These are phyloP conservation scores for Chloroceryle inda DNA, from an alignment of 2,797 vertebrate species.

Conservation along the genomic window DNA sequence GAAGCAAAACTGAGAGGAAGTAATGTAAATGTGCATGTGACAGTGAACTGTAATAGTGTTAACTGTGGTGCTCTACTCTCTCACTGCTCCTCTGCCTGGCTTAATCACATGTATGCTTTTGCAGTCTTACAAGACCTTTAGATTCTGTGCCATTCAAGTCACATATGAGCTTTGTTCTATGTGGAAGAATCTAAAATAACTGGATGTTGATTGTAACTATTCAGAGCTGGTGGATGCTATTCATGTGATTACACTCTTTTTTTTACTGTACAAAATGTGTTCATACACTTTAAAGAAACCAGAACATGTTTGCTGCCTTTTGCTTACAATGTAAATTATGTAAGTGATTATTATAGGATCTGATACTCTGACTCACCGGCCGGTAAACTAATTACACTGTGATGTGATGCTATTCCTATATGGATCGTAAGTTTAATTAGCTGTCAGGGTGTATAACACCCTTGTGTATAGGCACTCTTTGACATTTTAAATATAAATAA, in stretches of 20 bases:
- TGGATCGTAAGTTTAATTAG: background rate
- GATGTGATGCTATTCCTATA: background rate
- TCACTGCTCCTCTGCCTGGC: background rate
- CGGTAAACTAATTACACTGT: conserved; percentile 4
- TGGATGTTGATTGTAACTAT: background rate
- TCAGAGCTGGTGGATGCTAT: background rate
- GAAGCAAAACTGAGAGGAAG: background rate
- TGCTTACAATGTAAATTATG: background rate
- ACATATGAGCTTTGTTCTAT: background rate
- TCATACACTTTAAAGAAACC: background rate
- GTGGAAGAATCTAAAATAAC: background rate
- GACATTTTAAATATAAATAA: background rate
- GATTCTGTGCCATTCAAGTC: background rate
- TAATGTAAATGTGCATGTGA: background rate
- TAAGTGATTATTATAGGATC: background rate
- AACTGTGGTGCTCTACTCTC: background rate
- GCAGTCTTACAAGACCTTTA: background rate
- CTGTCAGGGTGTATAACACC: background rate
- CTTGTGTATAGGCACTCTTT: background rate
- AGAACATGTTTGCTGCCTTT: background rate
- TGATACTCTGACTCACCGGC: background rate
- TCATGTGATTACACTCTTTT: background rate
- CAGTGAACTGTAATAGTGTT: background rate
- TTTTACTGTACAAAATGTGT: background rate
- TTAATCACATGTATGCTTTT: background rate